These are phyloP conservation scores for Alethe castanea DNA, from an alignment of 2,113 vertebrate genomes.

Conservation along the genomic window DNA sequence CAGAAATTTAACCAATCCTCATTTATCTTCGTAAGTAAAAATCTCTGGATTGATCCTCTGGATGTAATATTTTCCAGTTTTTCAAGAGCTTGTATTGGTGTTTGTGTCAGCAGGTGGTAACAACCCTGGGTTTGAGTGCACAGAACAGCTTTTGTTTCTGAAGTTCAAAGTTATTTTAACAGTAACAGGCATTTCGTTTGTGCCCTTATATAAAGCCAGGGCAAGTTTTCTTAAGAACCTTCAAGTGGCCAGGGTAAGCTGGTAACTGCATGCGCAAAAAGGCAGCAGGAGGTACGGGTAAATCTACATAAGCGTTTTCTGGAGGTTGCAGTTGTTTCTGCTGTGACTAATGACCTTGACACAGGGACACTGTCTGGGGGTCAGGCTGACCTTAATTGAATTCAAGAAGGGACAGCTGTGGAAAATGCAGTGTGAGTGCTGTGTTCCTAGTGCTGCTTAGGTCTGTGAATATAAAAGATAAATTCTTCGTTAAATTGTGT, in stretches of 20 bases:
- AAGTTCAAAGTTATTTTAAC: background rate
- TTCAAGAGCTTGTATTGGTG: background rate
- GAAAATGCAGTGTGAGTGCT: background rate
- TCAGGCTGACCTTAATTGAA: background rate
- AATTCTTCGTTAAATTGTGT: background rate
- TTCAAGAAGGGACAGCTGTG: background rate
- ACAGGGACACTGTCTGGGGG: background rate
- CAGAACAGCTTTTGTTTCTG: background rate
- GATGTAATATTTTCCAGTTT: background rate
- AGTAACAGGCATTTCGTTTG: background rate
- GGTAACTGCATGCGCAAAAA: background rate
- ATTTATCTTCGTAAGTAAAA: background rate
- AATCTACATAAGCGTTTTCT: background rate
- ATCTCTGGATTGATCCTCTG: background rate
- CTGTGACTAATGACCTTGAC: background rate
- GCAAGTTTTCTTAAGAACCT: background rate
- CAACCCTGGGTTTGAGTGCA: too few species aligned
- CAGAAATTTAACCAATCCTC: background rate
- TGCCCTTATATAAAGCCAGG: background rate
- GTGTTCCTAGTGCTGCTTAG: background rate
- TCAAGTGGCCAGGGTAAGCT: background rate
- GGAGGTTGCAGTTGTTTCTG: background rate
- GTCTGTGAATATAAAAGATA: background rate
- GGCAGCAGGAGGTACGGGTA: background rate
- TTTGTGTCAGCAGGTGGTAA: background rate